Conservation (phyloP, 2,888 invertebrate genomes). For the Drosophila tripunctata region DNA sequence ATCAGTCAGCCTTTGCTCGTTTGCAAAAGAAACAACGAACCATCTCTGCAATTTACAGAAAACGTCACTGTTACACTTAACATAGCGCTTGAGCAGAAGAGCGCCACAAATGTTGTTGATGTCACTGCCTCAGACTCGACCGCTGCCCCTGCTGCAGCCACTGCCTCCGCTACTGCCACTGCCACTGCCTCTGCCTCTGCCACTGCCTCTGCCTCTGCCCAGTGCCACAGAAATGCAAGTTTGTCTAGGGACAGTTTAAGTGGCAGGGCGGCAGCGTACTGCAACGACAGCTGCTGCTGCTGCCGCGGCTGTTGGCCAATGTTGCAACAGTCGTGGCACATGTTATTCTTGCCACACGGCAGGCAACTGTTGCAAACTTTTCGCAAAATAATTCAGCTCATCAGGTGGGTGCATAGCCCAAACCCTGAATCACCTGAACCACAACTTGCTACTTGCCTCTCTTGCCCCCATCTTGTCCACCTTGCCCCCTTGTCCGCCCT, state of each 20-base stretch:
- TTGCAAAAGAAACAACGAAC: slow-evolving; percentile 30
- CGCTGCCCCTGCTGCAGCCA: slow-evolving; percentile 20
- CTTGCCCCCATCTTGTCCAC: too few relatives aligned
- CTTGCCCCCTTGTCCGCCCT: not conserved
- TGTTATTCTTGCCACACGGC: slow-evolving; percentile 49
- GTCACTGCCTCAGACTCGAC: slow-evolving; percentile 27
- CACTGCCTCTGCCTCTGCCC: too few relatives aligned
- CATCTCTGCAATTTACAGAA: slow-evolving; percentile 67
- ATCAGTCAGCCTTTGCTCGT: slow-evolving; percentile 3
- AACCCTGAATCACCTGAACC: too few relatives aligned
- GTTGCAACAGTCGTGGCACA: slow-evolving; percentile 34
- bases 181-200: not conserved
- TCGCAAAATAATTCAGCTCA: slow-evolving; percentile 78
- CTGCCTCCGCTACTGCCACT: slow-evolving; percentile 19
- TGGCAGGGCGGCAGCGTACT: slow-evolving; percentile 24
- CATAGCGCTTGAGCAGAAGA: slow-evolving; percentile 50
- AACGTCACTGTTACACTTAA: slow-evolving; percentile 50
- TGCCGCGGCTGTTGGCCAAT: slow-evolving; percentile 28
- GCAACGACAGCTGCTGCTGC: slow-evolving; percentile 23
- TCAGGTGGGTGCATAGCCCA: slow-evolving; percentile 79
- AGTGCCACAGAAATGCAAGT: slow-evolving; percentile 15
- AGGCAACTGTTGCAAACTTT: slow-evolving; percentile 70
- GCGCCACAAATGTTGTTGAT: slow-evolving; percentile 17
- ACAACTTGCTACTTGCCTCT: too few relatives aligned
- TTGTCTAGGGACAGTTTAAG: slow-evolving; percentile 36